A percentile compares a stretch with the other conserved stretches of the same genome.
Evolutionary conservation across 2,888 invertebrate genomes (phyloP).

Genomic region (Odontothrips loti): DNA sequence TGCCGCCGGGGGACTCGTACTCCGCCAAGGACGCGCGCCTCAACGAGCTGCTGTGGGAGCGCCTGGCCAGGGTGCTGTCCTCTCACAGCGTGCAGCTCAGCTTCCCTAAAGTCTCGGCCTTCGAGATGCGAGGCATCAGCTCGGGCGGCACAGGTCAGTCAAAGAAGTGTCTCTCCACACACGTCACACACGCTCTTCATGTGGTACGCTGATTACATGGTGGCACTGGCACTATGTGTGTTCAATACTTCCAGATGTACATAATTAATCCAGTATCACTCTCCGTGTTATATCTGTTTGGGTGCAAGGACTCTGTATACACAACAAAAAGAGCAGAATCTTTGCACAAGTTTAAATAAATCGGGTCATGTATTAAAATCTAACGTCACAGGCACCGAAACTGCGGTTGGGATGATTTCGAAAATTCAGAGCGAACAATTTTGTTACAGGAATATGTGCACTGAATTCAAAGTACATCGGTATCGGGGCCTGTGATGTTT

Average conservation of each 20-base stretch:
- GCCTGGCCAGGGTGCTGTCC: constrained; percentile 65
- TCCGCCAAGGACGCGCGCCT: constrained; percentile 64
- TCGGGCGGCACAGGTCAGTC: constrained; percentile 2
- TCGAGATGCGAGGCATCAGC: constrained; percentile 57
- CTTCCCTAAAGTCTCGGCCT: constrained; percentile 65
- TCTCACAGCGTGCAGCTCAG: constrained; percentile 71
- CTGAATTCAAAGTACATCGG: constrained; percentile 24
- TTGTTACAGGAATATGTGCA: constrained; percentile 9
- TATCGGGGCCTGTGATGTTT: background rate
- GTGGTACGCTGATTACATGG: too few species aligned
- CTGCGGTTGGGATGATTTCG: background rate
- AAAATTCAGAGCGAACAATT: background rate
- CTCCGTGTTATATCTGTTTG: too few species aligned
- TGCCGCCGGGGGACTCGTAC: constrained; percentile 57
- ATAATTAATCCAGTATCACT: too few species aligned
- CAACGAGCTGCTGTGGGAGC: constrained; percentile 65
- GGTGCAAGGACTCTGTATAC: too few species aligned
- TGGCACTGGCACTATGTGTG: too few species aligned
- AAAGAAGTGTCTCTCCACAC: too few species aligned
- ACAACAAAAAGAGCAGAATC: too few species aligned
- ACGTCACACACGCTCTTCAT: too few species aligned
- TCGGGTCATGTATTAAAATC: too few species aligned
- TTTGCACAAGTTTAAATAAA: too few species aligned
- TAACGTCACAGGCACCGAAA: background rate
- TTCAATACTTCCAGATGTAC: too few species aligned